Base-by-base conservation (phyloP, 1,140 invertebrate genomes). In the Diabrotica undecimpunctata region DNA sequence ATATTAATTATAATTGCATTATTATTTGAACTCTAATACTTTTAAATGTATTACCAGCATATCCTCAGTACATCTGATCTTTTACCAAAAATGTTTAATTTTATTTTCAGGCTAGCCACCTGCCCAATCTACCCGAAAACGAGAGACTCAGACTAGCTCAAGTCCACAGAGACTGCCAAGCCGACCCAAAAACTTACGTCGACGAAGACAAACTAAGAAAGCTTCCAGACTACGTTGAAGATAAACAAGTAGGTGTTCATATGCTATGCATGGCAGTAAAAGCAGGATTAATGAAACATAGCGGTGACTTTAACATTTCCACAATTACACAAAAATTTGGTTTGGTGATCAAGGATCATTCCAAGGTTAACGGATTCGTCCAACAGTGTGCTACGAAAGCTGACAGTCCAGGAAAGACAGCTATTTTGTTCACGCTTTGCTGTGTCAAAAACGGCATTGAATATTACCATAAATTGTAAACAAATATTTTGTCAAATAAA, bases 201-300 rank as follows among this genome's bases (percentile, higher is more conserved):
- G 56, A 58, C 13, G 56, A 58, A 38, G 13, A 58, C 39, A 10
- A 38, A 8, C 39, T 58, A 1, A 58, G 35, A 11, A 58, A 58
- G 5, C 56, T 58, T 13, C 8, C 10, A 37, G 36, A 37, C 25
- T 38, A 39, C 12, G 36, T 11, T n/a, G 38, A 58, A 10, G 39
- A 58, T 14, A n/a, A 37, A n/a, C 56, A 58, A 58, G 56, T 38
- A 10, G 25, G 36, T 38, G 39, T 58, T 36, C 56, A 58, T n/a
- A 58, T 58, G 56, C 11, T 38, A n/a, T 58, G 56, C 56, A 58
- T 58, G 56, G 10, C 36, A 11, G 56, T 58, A 12, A 58, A 58
- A 3, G 56, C 35, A 9, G 56, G 56, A n/a, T 13, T 58, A 13
- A 35, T 38, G 56, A 11, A 11, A 5, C 5, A 8, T 7, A 58